These are phyloP conservation scores for Montipora foliosa DNA, from an alignment of 64 coral and sea anemone genomes.

Conservation along the genomic window DNA sequence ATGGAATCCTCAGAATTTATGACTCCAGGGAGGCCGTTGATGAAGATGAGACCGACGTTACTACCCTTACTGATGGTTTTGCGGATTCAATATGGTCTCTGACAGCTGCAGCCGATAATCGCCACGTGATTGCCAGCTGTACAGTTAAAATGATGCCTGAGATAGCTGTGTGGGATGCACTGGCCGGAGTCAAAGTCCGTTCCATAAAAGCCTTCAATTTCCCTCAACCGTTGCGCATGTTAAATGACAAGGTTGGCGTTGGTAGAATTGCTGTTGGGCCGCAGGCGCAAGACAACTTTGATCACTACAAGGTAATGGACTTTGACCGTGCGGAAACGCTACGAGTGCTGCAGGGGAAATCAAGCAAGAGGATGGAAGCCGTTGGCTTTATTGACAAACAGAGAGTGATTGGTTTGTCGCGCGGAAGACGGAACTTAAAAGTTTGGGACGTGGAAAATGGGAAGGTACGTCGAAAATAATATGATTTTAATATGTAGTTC, in stretches of 20 bases:
- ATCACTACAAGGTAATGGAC: constrained; percentile 84
- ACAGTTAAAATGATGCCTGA: constrained; percentile 28
- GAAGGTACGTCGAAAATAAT: constrained; percentile 18
- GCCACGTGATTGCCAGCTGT: constrained; percentile 43
- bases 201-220: constrained; percentile 16
- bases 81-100: constrained; percentile 42
- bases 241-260: constrained; percentile 23
- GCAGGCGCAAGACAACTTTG: constrained; percentile 60
- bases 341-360: constrained; percentile 66
- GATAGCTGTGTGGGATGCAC: constrained; percentile 63
- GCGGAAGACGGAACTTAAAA: constrained; percentile 56
- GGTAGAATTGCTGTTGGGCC: constrained; percentile 24
- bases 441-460: constrained; percentile 87
- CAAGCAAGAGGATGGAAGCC: constrained; percentile 93
- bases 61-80: not conserved
- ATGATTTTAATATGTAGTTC: not conserved
- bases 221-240: constrained; percentile 47
- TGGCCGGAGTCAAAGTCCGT: constrained; percentile 32
- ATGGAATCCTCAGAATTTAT: constrained; percentile 34
- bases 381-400: constrained; percentile 86
- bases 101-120: constrained; percentile 19
- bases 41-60: constrained; percentile 32
- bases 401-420: constrained; percentile 72
- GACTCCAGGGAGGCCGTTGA: constrained; percentile 2
- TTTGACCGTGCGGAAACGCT: constrained; percentile 73